These are phyloP conservation scores for Eublepharis macularius DNA, from an alignment of 2,113 vertebrate genomes.

Conservation along the genomic window DNA sequence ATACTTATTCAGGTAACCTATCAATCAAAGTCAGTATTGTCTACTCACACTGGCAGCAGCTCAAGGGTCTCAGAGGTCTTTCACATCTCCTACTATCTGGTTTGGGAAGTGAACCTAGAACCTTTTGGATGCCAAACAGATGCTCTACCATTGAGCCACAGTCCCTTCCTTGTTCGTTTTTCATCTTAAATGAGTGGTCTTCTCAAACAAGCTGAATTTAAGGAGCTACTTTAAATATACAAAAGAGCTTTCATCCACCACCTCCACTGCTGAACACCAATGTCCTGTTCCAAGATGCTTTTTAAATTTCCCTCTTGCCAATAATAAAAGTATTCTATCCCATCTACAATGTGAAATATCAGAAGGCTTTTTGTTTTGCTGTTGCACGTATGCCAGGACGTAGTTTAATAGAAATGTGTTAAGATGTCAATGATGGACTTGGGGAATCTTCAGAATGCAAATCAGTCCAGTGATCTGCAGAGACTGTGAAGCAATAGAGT, in stretches of 20 bases:
- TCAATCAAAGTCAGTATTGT: no score
- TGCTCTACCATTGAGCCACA: no score
- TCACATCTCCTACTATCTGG: no score
- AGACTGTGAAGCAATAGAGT: neutral
- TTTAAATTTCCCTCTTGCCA: neutral
- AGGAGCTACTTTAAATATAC: neutral
- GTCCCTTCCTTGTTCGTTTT: no score
- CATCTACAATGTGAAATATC: neutral
- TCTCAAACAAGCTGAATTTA: neutral
- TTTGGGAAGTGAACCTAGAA: no score
- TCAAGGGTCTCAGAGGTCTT: no score
- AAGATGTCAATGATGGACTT: neutral
- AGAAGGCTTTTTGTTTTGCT: neutral
- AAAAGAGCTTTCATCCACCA: neutral
- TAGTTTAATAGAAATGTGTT: neutral
- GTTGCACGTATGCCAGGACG: neutral
- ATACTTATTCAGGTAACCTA: no score
- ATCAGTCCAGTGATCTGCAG: constrained; percentile 13
- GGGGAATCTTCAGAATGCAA: constrained; percentile 21
- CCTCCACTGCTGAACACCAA: neutral
- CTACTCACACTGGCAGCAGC: no score
- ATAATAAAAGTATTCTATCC: neutral
- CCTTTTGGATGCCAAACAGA: no score
- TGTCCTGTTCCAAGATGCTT: neutral
- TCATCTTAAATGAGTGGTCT: neutral